Base-by-base conservation (phyloP, 2,113 vertebrate genomes). In the Heteronetta atricapilla region DNA sequence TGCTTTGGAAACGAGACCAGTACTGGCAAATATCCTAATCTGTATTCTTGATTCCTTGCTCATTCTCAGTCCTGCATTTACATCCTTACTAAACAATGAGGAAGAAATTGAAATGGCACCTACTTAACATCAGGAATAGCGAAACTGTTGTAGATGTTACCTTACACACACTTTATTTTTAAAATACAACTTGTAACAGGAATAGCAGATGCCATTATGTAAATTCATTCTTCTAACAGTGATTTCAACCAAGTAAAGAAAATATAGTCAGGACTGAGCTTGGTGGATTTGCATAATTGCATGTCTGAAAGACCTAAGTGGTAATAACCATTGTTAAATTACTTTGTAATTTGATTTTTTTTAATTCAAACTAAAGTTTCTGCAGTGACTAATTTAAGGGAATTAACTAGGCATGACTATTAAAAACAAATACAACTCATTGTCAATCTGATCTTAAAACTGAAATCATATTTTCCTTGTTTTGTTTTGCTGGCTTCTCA, bases 321-420 rank as follows among this genome's bases (percentile, higher is more conserved):
- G 46, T 89, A 74, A 89, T 91, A 88, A 72, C n/a, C 53, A 64
- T 34, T 81, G 34, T 83, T 90, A 93, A 94, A 93, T 94, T 77
- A 83, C 76, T 89, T 88, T 56, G 52, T 90, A 67, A 89, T 96
- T 82, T 25, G 1, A 26, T 63, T 82, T 92, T 56, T 53, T 94
- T 66, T 3, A 3, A 86, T 56, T 94, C 55, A 81, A 62, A 70
- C 63, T 89, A 7, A 74, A 91, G 23, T 85, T 91, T 89, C 77
- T 90, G 33, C 42, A 79, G 31, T 72, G 82, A 31, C 68, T 90
- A 82, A 34, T 78, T 91, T 53, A 69, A 89, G 56, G 26, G 46
- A 46, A 94, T 96, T 93, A 84, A 74, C 46, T 68, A 94, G 28
- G 22, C 68, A 50, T 82, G 63, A 31, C 46, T 96, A 7, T 60